A percentile compares a stretch with the other conserved stretches of the same genome.
These are phyloP conservation scores for Centropus unirufus DNA, from an alignment of 2,113 vertebrate genomes.

Conservation along the genomic window DNA sequence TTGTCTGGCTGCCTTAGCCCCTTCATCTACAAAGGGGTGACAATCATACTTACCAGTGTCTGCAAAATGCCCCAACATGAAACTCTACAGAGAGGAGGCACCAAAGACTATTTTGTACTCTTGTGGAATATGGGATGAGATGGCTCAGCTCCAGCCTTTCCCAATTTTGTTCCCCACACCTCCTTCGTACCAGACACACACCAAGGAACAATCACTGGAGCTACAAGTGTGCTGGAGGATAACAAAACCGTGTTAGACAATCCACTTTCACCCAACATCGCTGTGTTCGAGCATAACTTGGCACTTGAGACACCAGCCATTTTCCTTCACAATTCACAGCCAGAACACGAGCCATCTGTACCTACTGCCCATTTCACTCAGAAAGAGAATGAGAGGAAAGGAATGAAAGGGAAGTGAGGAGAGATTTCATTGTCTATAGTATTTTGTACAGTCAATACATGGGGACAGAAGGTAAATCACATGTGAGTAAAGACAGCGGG, in stretches of 20 bases:
- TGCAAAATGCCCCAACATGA: constrained; percentile 4
- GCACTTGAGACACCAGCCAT: not conserved
- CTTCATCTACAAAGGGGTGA: not conserved
- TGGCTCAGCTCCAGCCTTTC: not conserved
- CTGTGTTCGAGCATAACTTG: not conserved
- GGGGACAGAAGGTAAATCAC: constrained; percentile 37
- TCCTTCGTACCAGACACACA: constrained; percentile 31
- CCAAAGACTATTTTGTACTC: not conserved
- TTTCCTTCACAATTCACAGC: constrained; percentile 24
- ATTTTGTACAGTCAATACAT: not conserved
- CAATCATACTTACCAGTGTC: constrained; percentile 48
- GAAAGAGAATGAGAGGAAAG: constrained; percentile 14
- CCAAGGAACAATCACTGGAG: constrained; percentile 20
- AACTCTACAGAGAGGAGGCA: constrained; percentile 33
- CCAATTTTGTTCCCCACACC: not conserved
- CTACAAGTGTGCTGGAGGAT: not conserved
- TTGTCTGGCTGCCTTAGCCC: not conserved
- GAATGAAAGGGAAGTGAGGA: not conserved
- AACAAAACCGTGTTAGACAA: not conserved
- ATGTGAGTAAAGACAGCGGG: constrained; percentile 9
- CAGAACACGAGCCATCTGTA: not conserved
- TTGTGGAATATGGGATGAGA: constrained; percentile 1
- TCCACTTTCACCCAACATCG: constrained; percentile 28
- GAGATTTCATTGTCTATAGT: not conserved
- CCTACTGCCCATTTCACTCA: constrained; percentile 27